Evolutionary conservation across 2,113 vertebrate genomes (phyloP).

Genomic region (Anthoscopus minutus): DNA sequence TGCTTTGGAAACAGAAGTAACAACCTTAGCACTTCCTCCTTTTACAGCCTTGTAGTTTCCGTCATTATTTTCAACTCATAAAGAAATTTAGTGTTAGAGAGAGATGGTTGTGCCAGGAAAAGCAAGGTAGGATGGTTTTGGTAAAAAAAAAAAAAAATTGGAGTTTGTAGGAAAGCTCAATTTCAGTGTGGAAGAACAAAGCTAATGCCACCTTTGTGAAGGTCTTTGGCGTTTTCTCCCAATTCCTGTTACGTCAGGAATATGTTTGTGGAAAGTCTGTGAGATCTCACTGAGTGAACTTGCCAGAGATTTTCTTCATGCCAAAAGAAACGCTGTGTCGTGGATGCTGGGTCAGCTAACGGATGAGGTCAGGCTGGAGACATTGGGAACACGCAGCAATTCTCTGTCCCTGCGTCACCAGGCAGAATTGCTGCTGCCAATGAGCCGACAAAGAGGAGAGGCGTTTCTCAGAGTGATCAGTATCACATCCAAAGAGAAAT

Average conservation of each 20-base stretch:
- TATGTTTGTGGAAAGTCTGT: conserved; percentile 37
- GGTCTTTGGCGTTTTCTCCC: neutral
- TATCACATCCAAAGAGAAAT: neutral
- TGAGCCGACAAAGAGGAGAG: neutral
- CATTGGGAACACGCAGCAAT: neutral
- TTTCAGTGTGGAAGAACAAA: neutral
- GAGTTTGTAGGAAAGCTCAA: neutral
- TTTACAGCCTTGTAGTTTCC: neutral
- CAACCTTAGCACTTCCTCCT: conserved; percentile 27
- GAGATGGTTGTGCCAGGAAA: neutral
- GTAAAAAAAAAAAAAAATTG: neutral
- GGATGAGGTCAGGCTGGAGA: neutral
- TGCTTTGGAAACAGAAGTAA: conserved; percentile 22
- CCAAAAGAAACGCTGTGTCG: neutral
- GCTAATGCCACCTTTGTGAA: neutral
- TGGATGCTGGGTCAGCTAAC: neutral
- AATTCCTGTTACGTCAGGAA: neutral
- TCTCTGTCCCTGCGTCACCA: neutral
- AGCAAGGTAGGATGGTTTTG: neutral
- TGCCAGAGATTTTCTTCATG: neutral
- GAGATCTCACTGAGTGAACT: neutral
- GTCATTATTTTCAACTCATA: neutral
- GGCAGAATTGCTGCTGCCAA: neutral
- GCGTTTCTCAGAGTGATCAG: neutral
- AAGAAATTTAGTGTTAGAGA: neutral